phyloP scores from a whole-genome alignment of 2,797 vertebrate genomes.

The Anomalospiza imberbis region DNA sequence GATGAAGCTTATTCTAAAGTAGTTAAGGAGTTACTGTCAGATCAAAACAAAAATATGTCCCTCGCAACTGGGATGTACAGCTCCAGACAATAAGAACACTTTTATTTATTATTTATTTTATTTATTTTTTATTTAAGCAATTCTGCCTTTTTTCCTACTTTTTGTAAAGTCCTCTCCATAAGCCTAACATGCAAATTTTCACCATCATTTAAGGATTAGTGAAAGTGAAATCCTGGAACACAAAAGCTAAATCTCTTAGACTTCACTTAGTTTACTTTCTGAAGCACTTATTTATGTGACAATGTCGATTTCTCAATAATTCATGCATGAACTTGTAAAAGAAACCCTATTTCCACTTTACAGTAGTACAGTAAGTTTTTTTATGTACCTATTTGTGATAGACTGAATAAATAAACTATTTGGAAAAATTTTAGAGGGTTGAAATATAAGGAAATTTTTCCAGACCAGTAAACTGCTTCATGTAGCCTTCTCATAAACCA shows the following conservation, averaged over 20 bases:
- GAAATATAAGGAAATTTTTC: constrained; percentile 20
- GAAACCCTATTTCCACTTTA: background rate
- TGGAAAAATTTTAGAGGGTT: constrained; percentile 3
- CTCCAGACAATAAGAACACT: background rate
- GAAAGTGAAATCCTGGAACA: background rate
- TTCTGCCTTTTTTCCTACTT: background rate
- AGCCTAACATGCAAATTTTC: background rate
- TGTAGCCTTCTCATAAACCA: background rate
- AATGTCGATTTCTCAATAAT: background rate
- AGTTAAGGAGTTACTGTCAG: background rate
- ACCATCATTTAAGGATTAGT: background rate
- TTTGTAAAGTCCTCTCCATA: background rate
- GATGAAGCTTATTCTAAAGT: background rate
- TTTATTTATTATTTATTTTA: too few species aligned
- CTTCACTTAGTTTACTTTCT: constrained; percentile 12
- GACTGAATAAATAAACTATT: background rate
- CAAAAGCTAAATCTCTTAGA: background rate
- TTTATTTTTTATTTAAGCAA: background rate
- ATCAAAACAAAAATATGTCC: background rate
- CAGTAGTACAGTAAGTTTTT: background rate
- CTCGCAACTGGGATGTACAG: background rate
- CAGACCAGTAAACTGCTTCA: background rate
- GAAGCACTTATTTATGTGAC: background rate
- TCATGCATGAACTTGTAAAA: constrained; percentile 32
- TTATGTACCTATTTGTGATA: background rate